Conservation (phyloP, 2,888 invertebrate genomes). For the Heteromurus nitidus region DNA sequence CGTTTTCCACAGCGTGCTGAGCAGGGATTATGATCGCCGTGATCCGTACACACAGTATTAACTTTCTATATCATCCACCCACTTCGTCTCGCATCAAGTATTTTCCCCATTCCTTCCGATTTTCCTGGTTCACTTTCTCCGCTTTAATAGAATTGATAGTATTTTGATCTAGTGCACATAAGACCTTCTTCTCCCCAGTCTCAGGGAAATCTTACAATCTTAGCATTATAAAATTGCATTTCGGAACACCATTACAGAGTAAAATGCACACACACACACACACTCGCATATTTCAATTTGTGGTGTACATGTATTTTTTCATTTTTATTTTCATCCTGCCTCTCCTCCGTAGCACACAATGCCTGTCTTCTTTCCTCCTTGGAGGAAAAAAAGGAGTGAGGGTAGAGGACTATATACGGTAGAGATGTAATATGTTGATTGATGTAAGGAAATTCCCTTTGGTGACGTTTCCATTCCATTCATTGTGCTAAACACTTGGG, state of each 20-base stretch:
- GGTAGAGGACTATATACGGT: background rate
- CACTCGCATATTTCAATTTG: constrained; percentile 36
- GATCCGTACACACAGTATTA: constrained; percentile 35
- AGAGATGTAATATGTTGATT: constrained; percentile 61
- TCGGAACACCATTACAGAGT: constrained; percentile 7
- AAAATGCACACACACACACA: constrained; percentile 32
- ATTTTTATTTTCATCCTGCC: constrained; percentile 6
- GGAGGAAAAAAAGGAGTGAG: background rate
- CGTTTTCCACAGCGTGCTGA: background rate
- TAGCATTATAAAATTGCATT: constrained; percentile 18
- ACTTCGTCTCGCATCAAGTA: constrained; percentile 38
- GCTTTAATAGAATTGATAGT: constrained; percentile 63
- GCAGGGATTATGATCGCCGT: background rate
- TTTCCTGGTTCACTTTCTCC: constrained; percentile 15
- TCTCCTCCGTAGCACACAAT: background rate
- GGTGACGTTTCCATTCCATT: constrained; percentile 68
- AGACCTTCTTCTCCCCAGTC: background rate
- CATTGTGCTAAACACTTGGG: constrained; percentile 67
- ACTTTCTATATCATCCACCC: constrained; percentile 18
- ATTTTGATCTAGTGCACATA: constrained; percentile 47
- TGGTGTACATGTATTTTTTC: constrained; percentile 1
- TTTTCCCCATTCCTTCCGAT: background rate
- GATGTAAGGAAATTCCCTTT: constrained; percentile 66
- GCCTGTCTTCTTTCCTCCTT: too few relatives aligned
- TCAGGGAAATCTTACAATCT: constrained; percentile 8